Percentiles rank a stretch among this genome's conserved stretches.
phyloP scores from a whole-genome alignment of 2,888 invertebrate genomes.

The Philereme vetulata region DNA sequence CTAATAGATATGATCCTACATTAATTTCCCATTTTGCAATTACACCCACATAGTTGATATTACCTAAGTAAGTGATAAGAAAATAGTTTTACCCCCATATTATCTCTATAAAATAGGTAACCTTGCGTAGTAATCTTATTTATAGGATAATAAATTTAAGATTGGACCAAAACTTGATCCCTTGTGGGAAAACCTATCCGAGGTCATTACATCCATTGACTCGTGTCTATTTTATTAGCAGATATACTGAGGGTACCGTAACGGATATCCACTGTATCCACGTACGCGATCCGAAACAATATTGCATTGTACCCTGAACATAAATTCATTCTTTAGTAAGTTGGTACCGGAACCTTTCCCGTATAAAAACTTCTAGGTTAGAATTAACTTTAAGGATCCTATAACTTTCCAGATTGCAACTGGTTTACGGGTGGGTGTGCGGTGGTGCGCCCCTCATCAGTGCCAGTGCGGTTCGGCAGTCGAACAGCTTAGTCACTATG shows the following conservation, averaged over 20 bases:
- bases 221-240: constrained; percentile 53
- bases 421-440: no score
- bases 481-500: no score
- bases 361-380: not conserved
- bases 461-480: no score
- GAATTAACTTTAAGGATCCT: not conserved
- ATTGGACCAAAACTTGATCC: constrained; percentile 56
- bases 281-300: constrained; percentile 23
- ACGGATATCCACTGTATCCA: constrained; percentile 23
- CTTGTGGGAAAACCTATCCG: constrained; percentile 46
- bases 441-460: no score
- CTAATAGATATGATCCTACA: not conserved
- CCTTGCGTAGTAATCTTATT: constrained; percentile 33
- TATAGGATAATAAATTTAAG: constrained; percentile 55
- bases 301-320: constrained; percentile 19
- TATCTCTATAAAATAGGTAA: constrained; percentile 22
- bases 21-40: not conserved
- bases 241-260: constrained; percentile 31
- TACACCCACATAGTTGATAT: not conserved
- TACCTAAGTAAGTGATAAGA: not conserved
- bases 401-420: no score
- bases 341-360: not conserved
- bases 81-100: constrained; percentile 4
- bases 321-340: constrained; percentile 9
- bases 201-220: constrained; percentile 56